These are phyloP conservation scores for Phyllotis vaccarum DNA, from an alignment of 2,797 vertebrate genomes.

Conservation along the genomic window DNA sequence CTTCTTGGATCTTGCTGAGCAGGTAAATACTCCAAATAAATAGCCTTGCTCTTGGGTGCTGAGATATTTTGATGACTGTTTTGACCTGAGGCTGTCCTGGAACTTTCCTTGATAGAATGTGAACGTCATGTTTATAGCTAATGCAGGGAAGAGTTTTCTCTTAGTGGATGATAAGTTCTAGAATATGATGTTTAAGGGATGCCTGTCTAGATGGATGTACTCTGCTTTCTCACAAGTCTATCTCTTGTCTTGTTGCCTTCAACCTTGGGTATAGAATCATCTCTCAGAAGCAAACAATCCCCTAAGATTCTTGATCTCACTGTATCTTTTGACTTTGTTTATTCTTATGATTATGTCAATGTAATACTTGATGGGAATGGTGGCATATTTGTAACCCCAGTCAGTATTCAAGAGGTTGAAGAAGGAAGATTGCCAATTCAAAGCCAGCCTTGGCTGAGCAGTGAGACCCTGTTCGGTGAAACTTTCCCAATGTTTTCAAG, in stretches of 20 bases:
- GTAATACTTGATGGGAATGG: neutral
- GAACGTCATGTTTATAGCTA: neutral
- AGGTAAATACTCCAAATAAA: neutral
- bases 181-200: neutral
- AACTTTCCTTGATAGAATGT: rapidly evolving
- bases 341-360: neutral
- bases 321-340: neutral
- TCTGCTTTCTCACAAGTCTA: neutral
- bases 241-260: neutral
- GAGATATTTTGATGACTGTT: neutral
- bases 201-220: neutral
- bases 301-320: neutral
- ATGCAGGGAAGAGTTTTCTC: neutral
- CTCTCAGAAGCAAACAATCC: neutral
- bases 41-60: neutral
- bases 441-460: neutral
- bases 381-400: neutral
- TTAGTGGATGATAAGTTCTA: neutral
- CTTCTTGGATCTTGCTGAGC: neutral
- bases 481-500: neutral
- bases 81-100: neutral
- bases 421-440: neutral
- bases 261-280: neutral
- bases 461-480: neutral
- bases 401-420: neutral